phyloP scores from a whole-genome alignment of 2,888 invertebrate species.

The Drosophila pseudotakahashii region DNA sequence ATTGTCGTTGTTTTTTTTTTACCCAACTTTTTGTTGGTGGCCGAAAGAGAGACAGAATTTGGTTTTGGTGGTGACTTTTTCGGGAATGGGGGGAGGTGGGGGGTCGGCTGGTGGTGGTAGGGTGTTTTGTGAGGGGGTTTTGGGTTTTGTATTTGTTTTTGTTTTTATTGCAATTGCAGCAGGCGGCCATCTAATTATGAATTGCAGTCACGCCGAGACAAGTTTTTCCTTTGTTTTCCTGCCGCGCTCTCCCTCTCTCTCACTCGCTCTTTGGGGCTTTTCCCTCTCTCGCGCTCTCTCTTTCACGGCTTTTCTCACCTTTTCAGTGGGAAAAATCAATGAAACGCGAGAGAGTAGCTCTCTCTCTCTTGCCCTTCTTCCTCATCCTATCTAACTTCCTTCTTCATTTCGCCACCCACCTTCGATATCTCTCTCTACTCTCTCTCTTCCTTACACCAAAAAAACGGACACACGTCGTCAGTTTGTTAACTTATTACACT shows the following conservation, averaged over 20 bases:
- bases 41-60: conserved; percentile 19
- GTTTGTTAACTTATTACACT: conserved; percentile 73
- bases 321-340: conserved; percentile 79
- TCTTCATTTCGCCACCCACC: conserved; percentile 5
- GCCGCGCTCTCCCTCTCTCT: conserved; percentile 5
- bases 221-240: conserved; percentile 62
- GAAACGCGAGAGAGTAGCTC: conserved; percentile 57
- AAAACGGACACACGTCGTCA: conserved; percentile 65
- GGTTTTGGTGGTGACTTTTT: conserved; percentile 38
- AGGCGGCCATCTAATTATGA: conserved; percentile 48
- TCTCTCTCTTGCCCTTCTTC: conserved; percentile 1
- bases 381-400: background rate
- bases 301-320: conserved; percentile 14
- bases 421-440: background rate
- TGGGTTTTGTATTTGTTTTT: conserved; percentile 9
- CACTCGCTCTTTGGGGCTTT: conserved; percentile 4
- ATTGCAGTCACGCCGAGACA: conserved; percentile 45
- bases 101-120: background rate
- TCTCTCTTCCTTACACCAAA: conserved; percentile 23
- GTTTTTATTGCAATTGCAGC: conserved; percentile 36
- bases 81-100: background rate
- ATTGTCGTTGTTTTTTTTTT: conserved; percentile 34
- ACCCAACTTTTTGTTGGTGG: conserved; percentile 12
- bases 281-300: conserved; percentile 8
- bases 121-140: conserved; percentile 9